phyloP scores from a whole-genome alignment of 2,797 vertebrate genomes.

The Pitangus sulphuratus region DNA sequence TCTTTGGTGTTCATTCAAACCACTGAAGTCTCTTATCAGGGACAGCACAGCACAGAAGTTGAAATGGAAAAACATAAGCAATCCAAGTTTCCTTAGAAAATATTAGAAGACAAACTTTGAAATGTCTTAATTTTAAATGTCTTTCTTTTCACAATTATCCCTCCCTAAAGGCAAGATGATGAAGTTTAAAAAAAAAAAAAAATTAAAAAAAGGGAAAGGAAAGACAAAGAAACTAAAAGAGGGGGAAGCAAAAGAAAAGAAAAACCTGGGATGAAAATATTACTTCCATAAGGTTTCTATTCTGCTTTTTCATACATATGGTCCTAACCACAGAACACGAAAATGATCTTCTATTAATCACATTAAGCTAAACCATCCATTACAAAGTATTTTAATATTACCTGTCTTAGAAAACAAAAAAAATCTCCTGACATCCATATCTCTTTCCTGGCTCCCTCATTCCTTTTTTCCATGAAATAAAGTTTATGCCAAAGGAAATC shows the following conservation, averaged over 20 bases:
- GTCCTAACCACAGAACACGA: not conserved
- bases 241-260: not conserved
- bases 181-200: not conserved
- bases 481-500: not conserved
- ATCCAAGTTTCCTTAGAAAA: conserved; percentile 21
- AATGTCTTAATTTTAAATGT: conserved; percentile 22
- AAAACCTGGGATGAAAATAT: not conserved
- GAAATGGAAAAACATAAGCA: conserved; percentile 25
- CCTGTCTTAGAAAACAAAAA: not conserved
- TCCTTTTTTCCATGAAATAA: not conserved
- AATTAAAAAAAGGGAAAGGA: accelerated
- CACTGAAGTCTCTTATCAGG: conserved; percentile 65
- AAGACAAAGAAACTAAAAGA: not conserved
- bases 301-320: not conserved
- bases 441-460: not conserved
- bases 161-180: not conserved
- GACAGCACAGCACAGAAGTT: conserved; percentile 32
- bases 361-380: not conserved
- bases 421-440: not conserved
- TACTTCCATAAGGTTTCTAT: not conserved
- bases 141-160: not conserved
- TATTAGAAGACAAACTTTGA: conserved; percentile 2
- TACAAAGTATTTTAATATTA: not conserved
- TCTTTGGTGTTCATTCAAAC: conserved; percentile 55
- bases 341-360: conserved; percentile 12